Base-by-base conservation (phyloP, 2,797 vertebrate species). In the Streptopelia turtur region DNA sequence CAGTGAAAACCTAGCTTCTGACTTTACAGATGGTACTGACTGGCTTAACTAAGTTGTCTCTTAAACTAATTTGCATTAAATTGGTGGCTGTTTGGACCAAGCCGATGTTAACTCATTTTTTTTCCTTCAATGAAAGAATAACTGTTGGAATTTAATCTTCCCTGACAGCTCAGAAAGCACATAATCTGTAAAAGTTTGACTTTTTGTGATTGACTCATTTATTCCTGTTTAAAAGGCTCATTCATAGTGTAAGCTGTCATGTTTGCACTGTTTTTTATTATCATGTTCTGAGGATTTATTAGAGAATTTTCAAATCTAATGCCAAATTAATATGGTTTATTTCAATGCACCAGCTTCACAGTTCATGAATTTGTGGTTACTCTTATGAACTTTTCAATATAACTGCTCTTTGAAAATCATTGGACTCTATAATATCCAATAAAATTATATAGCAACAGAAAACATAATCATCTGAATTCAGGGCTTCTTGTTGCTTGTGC, bases 271-370 rank as follows among this genome's bases (percentile, higher is more conserved):
- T 13, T 39, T 82, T 91, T 95, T 93, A 82, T 95, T 90, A 79
- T 85, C 35, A 11, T 9, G 9, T 84, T 94, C 93, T 94, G 70
- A 90, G 33, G 53, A 96, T 97, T 97, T 91, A 92, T 96, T 95
- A 95, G 86, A 55, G 49, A 93, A 75, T 81, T 92, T 95, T 98
- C 85, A 94, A 94, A 90, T 89, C 43, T 85, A 95, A 43, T 92
- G 74, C 50, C 70, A 97, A 96, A 96, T 97, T 96, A 97, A 92
- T 91, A 31, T 87, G 87, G 95, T 96, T 97, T 97, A 94, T 97
- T 97, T 97, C 92, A 95, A 49, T 90, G 35, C 41, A 60, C 90
- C 81, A 91, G 57, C 87, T 96, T 97, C 89, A 96, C 81, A 93
- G 87, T 82, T 96, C 41, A 59, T 93, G 81, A 96, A 83, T 97